Base-by-base conservation (phyloP, 2,888 invertebrate genomes). In the Acanthoscelides obtectus region DNA sequence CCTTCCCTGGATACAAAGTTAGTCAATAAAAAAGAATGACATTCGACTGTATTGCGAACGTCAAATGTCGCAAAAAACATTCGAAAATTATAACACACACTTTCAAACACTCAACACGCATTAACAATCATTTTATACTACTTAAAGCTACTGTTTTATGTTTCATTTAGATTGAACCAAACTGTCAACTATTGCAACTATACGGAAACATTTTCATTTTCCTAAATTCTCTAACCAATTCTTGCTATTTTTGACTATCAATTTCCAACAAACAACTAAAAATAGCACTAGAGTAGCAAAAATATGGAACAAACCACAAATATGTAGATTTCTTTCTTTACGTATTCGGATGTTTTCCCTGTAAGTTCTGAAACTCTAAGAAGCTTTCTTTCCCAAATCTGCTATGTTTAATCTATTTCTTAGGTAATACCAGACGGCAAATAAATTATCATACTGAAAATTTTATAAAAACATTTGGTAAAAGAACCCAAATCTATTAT, bases 61-160 rank as follows among this genome's bases (percentile, higher is more conserved):
- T 45, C 8, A 45, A 45, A 45, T 45, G 45, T 12, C 6, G 45
- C 17, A 45, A 12, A 45, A 6, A 45, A 3, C 45, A 45, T 45
- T 45, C 45, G 45, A 45, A 45, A 5, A 45, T 45, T 45, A 45
- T 12, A 45, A 12, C 45, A 12, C 45, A 45, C 45, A 25, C 8
- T 75, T 78, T 77, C 74, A 69, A 73, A 70, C 73, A 69, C 71
- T 69, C 70, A 72, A 75, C 75, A 77, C 76, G 77, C 70, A 77
- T 72, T 72, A 77, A 76, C 77, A 76, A 78, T 78, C 74, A 77
- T 74, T 75, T 45, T 12, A 45, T 45, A 45, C 45, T 45, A 45
- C 45, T 45, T 45, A 45, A 45, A 45, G 12, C 12, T 25, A 25
- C 3, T 45, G 17, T 12, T 45, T 45, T 45, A 45, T 45, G 45